A percentile compares a stretch with the other conserved stretches of the same genome.
Conservation (phyloP, 2,888 invertebrate species). For the Calliphora vomitoria region DNA sequence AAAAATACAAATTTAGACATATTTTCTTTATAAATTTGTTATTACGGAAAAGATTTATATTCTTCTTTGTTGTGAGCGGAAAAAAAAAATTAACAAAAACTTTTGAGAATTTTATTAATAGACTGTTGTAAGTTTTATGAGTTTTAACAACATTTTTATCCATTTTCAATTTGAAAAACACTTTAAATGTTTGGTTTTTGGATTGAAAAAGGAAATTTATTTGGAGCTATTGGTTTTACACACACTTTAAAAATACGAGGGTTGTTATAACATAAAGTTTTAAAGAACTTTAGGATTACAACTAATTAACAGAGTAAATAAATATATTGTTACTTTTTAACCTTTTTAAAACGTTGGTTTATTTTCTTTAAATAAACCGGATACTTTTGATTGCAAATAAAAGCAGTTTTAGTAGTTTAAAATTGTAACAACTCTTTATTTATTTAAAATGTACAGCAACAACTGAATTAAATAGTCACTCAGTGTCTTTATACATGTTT, state of each 20-base stretch:
- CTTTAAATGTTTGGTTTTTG: slow-evolving; percentile 21
- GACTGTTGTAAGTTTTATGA: slow-evolving; percentile 37
- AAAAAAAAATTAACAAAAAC: not conserved
- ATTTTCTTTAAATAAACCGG: too few relatives aligned
- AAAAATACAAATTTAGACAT: slow-evolving; percentile 12
- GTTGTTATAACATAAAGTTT: not conserved
- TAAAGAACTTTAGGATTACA: too few relatives aligned
- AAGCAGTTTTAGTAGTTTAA: too few relatives aligned
- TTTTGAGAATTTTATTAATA: slow-evolving; percentile 37
- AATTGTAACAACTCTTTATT: too few relatives aligned
- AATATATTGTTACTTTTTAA: too few relatives aligned
- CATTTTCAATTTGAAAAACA: slow-evolving; percentile 38
- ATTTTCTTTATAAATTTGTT: not conserved
- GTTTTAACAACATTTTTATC: slow-evolving; percentile 2
- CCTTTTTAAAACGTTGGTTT: too few relatives aligned
- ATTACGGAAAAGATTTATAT: not conserved
- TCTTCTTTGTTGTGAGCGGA: not conserved
- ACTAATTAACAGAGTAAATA: too few relatives aligned
- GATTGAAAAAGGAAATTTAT: slow-evolving; percentile 11
- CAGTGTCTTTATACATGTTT: too few relatives aligned
- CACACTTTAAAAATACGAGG: slow-evolving; percentile 26
- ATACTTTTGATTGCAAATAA: too few relatives aligned
- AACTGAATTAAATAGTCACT: too few relatives aligned
- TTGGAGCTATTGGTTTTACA: not conserved
- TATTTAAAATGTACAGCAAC: too few relatives aligned